These are phyloP conservation scores for Rutpela maculata DNA, from an alignment of 2,888 invertebrate species.

Conservation along the genomic window DNA sequence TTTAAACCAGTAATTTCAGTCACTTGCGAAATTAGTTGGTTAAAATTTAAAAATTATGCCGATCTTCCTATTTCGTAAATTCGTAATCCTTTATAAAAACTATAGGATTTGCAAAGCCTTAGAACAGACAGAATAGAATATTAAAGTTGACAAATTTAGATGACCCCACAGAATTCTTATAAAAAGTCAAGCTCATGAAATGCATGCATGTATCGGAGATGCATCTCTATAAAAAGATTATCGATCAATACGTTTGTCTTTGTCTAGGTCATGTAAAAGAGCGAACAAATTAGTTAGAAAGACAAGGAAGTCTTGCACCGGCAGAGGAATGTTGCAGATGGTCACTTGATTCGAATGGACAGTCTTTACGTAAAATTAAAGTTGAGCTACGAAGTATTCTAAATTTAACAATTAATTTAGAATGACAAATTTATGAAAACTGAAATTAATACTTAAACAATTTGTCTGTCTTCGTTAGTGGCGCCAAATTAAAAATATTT, in stretches of 20 bases:
- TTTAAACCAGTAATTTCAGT: no score
- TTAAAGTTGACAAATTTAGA: conserved; percentile 7
- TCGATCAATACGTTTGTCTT: conserved; percentile 6
- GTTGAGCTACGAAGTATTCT: neutral
- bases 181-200: neutral
- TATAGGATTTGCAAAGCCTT: no score
- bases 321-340: conserved; percentile 23
- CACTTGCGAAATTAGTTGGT: no score
- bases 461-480: neutral
- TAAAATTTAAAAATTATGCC: no score
- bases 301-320: conserved; percentile 9
- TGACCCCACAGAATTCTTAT: neutral
- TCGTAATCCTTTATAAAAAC: no score
- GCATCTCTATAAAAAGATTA: conserved; percentile 17
- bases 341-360: neutral
- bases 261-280: conserved; percentile 14
- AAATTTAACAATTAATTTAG: neutral
- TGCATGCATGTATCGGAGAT: conserved; percentile 3
- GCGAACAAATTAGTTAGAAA: conserved; percentile 16
- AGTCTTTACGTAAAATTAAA: neutral
- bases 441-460: neutral
- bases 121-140: neutral
- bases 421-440: neutral
- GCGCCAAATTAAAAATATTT: neutral
- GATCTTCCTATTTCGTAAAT: no score